Percentiles rank a stretch among this genome's conserved stretches.
phyloP scores from a whole-genome alignment of 2,797 vertebrate species.

The Vireo griseus region DNA sequence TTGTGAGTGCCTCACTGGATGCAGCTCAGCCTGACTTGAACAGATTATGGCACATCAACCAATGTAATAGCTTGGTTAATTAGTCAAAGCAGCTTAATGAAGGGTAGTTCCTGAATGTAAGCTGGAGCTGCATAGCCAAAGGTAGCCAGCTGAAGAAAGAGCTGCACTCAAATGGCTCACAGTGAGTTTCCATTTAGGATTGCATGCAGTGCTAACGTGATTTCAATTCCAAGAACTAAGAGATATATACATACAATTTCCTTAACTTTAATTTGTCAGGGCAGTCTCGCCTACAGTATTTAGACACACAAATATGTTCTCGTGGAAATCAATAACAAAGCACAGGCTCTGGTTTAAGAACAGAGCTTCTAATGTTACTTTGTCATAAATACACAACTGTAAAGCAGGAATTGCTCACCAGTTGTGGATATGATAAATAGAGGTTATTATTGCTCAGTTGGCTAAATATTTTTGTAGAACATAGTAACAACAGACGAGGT shows the following conservation, averaged over 20 bases:
- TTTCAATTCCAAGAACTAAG: neutral
- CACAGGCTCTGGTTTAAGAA: neutral
- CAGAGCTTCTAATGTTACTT: neutral
- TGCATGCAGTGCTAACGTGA: neutral
- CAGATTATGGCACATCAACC: neutral
- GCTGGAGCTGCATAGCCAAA: neutral
- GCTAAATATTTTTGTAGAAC: conserved; percentile 33
- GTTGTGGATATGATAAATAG: neutral
- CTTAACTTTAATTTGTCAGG: neutral
- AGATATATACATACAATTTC: neutral
- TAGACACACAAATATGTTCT: neutral
- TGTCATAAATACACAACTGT: neutral
- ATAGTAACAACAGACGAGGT: neutral
- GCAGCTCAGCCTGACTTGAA: neutral
- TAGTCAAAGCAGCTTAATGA: neutral
- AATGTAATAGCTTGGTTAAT: neutral
- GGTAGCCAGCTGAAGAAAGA: neutral
- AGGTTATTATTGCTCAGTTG: neutral
- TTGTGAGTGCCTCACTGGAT: neutral
- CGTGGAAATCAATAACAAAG: neutral
- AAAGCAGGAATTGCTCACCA: neutral
- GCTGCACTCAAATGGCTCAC: neutral
- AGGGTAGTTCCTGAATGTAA: neutral
- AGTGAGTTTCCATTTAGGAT: neutral
- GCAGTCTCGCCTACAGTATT: neutral